Base-by-base conservation (phyloP, 1,140 invertebrate genomes). In the Chrysomallon squamiferum region DNA sequence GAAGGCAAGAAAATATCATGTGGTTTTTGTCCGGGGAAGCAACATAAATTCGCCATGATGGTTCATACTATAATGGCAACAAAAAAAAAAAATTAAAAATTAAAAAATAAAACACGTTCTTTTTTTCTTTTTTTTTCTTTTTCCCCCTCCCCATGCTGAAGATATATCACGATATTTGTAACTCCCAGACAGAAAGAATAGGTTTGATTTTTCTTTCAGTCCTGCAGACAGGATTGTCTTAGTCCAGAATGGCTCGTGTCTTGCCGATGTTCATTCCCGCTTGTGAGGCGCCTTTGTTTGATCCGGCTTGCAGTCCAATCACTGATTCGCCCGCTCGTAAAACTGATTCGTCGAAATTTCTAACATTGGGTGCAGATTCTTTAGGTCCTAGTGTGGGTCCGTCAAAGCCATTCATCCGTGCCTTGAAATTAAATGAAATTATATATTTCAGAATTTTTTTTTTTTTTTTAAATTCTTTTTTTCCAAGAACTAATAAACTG, bases 341-440 rank as follows among this genome's bases (percentile, higher is more conserved):
- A 81, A 96, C 94, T 84, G 97, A 95, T 32, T 96, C 93, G 4
- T 91, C 90, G 58, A 86, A 88, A 22, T 85, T 68, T 67, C 95
- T 89, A 20, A 93, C 90, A 83, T 97, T 96, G 84, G 95, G 94
- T 71, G 95, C 92, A 13, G 95, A 92, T 86, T 96, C 95, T 86
- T 95, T 96, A 20, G 95, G 94, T 62, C 95, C 95, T 80, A 96
- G 95, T 56, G 91, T 91, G n/a, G 93, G 93, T 43, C 80, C 74
- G 62, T 73, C 84, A 57, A 94, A 93, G 6, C 93, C 94, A 83
- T 90, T 96, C 79, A 93, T 92, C 41, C 90, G 89, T 63, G 92
- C 94, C 93, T 96, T 78, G 47, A 89, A 49, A 13, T 33, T 22
- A 30, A 38, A 7, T 30, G 2, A 59, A 9, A 15, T 33, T 1